A percentile compares a stretch with the other conserved stretches of the same genome.
Evolutionary conservation across 2,797 vertebrate species (phyloP).

Genomic region (Cryptoblepharus egeriae): DNA sequence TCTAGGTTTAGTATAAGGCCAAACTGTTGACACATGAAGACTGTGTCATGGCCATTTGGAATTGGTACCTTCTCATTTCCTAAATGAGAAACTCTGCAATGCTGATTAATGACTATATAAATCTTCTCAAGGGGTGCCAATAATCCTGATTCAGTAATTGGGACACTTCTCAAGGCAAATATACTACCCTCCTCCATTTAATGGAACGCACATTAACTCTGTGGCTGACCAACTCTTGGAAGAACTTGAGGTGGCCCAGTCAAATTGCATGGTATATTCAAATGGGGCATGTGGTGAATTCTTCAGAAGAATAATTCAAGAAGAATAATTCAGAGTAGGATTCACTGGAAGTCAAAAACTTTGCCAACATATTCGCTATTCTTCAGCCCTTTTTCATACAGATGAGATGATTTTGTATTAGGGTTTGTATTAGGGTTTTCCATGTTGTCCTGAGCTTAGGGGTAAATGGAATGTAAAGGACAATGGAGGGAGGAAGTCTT

Average conservation of each 20-base stretch:
- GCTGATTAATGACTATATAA: conserved; percentile 42
- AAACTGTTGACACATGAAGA: conserved; percentile 31
- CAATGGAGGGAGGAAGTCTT: too few relatives aligned
- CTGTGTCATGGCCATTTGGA: conserved; percentile 40
- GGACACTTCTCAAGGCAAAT: background rate
- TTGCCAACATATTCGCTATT: too few relatives aligned
- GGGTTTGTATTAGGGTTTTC: too few relatives aligned
- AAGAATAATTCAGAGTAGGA: too few relatives aligned
- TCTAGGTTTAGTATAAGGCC: conserved; percentile 40
- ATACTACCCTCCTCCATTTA: background rate
- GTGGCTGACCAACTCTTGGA: background rate
- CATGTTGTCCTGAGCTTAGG: too few relatives aligned
- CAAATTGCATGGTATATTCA: background rate
- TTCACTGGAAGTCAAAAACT: too few relatives aligned
- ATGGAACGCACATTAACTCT: background rate
- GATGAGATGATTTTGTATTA: too few relatives aligned
- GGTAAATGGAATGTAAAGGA: too few relatives aligned
- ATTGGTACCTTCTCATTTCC: conserved; percentile 45
- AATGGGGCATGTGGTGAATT: background rate
- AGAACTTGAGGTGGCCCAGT: background rate
- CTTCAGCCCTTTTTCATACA: too few relatives aligned
- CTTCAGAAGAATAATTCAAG: too few relatives aligned
- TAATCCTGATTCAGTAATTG: conserved; percentile 3
- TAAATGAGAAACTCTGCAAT: conserved; percentile 36
- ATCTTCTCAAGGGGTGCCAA: conserved; percentile 53